phyloP scores from a whole-genome alignment of 2,888 invertebrate species.

The Chorisops tibialis region DNA sequence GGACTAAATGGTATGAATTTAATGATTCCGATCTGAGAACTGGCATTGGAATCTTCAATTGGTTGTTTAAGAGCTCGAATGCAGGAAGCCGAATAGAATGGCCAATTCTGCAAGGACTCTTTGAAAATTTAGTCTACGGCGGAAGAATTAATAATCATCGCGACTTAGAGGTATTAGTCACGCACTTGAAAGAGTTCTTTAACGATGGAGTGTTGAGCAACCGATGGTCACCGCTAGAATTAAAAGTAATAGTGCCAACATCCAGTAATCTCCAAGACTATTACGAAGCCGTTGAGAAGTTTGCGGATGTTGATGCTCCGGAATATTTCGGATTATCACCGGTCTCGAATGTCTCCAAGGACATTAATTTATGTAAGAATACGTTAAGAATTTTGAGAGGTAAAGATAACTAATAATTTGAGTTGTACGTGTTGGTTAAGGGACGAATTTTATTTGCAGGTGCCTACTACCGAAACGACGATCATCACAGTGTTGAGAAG shows the following conservation, averaged over 20 bases:
- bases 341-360: slow-evolving; percentile 46
- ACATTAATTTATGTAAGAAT: slow-evolving; percentile 43
- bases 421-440: too few relatives aligned
- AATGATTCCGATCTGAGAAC: slow-evolving; percentile 76
- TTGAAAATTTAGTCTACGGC: slow-evolving; percentile 78
- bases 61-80: slow-evolving; percentile 40
- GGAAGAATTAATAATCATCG: slow-evolving; percentile 78
- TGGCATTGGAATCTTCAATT: slow-evolving; percentile 59
- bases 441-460: slow-evolving; percentile 6
- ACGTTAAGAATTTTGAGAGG: slow-evolving; percentile 45
- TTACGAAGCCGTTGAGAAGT: slow-evolving; percentile 42
- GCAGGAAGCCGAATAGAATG: slow-evolving; percentile 55
- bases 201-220: slow-evolving; percentile 58
- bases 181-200: slow-evolving; percentile 62
- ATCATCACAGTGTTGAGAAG: slow-evolving; percentile 56
- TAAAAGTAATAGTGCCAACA: slow-evolving; percentile 45
- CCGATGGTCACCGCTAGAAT: slow-evolving; percentile 58
- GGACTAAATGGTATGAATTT: slow-evolving; percentile 88
- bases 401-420: not conserved
- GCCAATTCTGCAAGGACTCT: slow-evolving; percentile 73
- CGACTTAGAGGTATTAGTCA: slow-evolving; percentile 55
- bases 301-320: slow-evolving; percentile 48
- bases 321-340: slow-evolving; percentile 47
- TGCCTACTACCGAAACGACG: slow-evolving; percentile 40
- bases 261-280: slow-evolving; percentile 48